phyloP scores from a whole-genome alignment of 2,797 vertebrate genomes.

The Megalops cyprinoides region DNA sequence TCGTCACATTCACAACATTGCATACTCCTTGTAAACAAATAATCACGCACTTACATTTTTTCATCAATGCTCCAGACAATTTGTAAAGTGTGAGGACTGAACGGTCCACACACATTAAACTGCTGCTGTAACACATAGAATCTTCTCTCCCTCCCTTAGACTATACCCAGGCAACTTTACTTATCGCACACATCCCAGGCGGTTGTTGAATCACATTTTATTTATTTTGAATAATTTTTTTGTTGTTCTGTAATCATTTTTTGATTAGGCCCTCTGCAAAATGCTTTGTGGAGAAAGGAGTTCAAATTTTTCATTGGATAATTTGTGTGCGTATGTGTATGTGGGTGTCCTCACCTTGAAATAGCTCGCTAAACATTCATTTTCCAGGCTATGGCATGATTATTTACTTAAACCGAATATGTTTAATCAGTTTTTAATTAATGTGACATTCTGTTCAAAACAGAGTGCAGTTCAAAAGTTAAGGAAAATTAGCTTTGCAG shows the following conservation, averaged over 20 bases:
- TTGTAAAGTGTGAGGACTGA: too few species aligned
- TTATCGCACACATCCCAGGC: constrained; percentile 69
- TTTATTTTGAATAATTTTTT: background rate
- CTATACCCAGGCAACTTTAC: constrained; percentile 72
- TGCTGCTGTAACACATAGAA: too few species aligned
- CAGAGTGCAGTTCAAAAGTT: background rate
- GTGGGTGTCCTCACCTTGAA: background rate
- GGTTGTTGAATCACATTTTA: background rate
- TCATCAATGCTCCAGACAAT: too few species aligned
- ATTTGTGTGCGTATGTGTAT: background rate
- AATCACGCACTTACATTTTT: too few species aligned
- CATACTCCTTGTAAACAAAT: too few species aligned
- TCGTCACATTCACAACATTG: too few species aligned
- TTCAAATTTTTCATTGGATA: background rate
- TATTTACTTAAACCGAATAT: background rate
- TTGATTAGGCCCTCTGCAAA: background rate
- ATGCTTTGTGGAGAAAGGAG: background rate
- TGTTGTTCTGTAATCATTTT: background rate
- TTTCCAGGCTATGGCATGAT: background rate
- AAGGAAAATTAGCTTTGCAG: background rate
- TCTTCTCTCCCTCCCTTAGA: constrained; percentile 70
- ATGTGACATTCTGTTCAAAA: background rate
- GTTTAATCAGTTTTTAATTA: background rate
- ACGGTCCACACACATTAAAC: too few species aligned
- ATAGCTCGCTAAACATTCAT: background rate